A percentile compares a stretch with the other conserved stretches of the same genome.
These are phyloP conservation scores for Bhutanitis thaidina DNA, from an alignment of 2,888 invertebrate genomes.

Conservation along the genomic window DNA sequence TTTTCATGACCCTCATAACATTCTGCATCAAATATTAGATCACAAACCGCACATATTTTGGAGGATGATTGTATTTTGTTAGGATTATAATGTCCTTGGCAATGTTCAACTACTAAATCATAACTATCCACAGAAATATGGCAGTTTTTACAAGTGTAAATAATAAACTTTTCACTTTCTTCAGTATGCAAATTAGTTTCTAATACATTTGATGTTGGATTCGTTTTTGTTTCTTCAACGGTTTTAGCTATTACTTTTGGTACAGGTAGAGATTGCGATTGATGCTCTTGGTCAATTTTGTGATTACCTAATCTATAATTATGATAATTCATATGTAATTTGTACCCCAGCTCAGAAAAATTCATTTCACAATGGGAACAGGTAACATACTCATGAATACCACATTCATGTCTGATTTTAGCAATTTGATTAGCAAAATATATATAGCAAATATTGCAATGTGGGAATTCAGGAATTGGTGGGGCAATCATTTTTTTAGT, in stretches of 20 bases:
- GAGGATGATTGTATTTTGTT: slow-evolving; percentile 22
- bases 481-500: slow-evolving; percentile 41
- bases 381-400: slow-evolving; percentile 34
- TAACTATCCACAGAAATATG: slow-evolving; percentile 41
- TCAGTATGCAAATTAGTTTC: neutral
- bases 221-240: neutral
- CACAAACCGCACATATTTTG: slow-evolving; percentile 37
- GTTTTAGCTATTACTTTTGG: neutral
- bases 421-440: slow-evolving; percentile 43
- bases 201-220: slow-evolving; percentile 7
- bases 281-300: slow-evolving; percentile 2
- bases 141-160: slow-evolving; percentile 50
- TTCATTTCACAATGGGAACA: slow-evolving; percentile 50
- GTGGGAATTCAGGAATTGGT: slow-evolving; percentile 50
- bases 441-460: slow-evolving; percentile 46
- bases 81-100: slow-evolving; percentile 46
- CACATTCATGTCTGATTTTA: slow-evolving; percentile 41
- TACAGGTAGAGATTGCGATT: neutral
- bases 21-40: slow-evolving; percentile 34
- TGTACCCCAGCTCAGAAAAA: slow-evolving; percentile 43
- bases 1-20: slow-evolving; percentile 34
- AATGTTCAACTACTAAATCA: slow-evolving; percentile 55
- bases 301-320: slow-evolving; percentile 33
- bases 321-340: slow-evolving; percentile 56
- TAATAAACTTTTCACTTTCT: slow-evolving; percentile 7